Conservation (phyloP, 2,113 vertebrate genomes). For the Balaenoptera acutorostrata region DNA sequence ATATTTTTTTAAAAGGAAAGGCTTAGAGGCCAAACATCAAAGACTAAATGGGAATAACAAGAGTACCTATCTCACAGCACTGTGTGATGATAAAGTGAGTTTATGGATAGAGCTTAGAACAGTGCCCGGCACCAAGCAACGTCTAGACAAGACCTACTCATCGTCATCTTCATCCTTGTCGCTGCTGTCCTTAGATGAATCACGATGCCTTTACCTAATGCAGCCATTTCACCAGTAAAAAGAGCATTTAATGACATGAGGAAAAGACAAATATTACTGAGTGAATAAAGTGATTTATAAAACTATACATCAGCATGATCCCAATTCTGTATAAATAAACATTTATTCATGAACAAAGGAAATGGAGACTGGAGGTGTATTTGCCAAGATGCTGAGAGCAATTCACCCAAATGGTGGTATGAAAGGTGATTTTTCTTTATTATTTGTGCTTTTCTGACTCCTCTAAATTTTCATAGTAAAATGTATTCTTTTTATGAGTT, state of each 20-base stretch:
- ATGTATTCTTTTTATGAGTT: not conserved
- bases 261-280: not conserved
- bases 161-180: no score
- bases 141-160: not conserved
- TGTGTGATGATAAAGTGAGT: not conserved
- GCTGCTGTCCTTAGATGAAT: not conserved
- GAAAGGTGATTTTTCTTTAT: not conserved
- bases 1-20: not conserved
- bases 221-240: not conserved
- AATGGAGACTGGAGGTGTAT: not conserved
- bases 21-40: not conserved
- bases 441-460: constrained; percentile 23
- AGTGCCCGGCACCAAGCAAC: not conserved
- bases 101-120: not conserved
- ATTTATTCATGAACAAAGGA: not conserved
- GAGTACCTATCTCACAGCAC: not conserved
- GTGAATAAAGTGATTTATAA: not conserved
- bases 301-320: not conserved
- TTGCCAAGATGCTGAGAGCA: not conserved
- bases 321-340: not conserved
- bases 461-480: not conserved
- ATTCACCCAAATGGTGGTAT: not conserved
- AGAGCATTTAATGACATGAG: not conserved
- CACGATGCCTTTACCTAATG: not conserved
- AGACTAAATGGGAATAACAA: not conserved